Base-by-base conservation (phyloP, 2,888 invertebrate genomes). In the Andrena minutula region DNA sequence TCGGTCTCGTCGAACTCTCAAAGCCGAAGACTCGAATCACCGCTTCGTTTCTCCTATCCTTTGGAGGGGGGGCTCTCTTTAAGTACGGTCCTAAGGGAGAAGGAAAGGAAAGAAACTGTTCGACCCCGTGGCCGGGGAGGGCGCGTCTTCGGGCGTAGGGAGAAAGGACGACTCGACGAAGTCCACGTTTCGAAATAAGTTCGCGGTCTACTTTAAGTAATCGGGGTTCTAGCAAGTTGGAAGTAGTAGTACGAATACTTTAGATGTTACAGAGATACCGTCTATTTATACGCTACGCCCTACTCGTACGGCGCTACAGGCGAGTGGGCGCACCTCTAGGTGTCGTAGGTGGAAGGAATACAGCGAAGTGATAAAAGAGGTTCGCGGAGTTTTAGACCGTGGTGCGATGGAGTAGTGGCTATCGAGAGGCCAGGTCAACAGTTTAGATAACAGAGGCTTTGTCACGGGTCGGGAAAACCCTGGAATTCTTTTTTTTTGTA, bases 261-360 rank as follows among this genome's bases (percentile, higher is more conserved):
- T 61, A 80, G 63, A 72, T 56, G 51, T 7, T 61, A 78, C 78
- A 56, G 72, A 72, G 77, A 49, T 66, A 80, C 70, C 70, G 78
- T 68, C 71, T 64, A 56, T 65, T 47, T 72, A 51, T 49, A 73
- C n/a, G 8, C 78, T 80, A 80, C 41, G 28, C 8, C 72, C 66
- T 72, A 78, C 63, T 78, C 78, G 72, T 72, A 73, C 63, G 72
- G 12, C 53, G 53, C 68, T 80, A 80, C 63, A 58, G 68, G 32
- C 78, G 71, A 65, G 71, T 66, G 75, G 74, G 63, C 58, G 23
- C 23, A 61, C 56, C 30, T n/a, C 76, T 77, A 77, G 30, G 6
- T 71, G 20, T 51, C 51, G 51, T 7, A 8, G 20, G 20, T 20
- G 51, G 20, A 51, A 20, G 51, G 51, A 51, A 51, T 20, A 51